Evolutionary conservation across 2,888 invertebrate genomes (phyloP).

Genomic region (Lymantria monacha): DNA sequence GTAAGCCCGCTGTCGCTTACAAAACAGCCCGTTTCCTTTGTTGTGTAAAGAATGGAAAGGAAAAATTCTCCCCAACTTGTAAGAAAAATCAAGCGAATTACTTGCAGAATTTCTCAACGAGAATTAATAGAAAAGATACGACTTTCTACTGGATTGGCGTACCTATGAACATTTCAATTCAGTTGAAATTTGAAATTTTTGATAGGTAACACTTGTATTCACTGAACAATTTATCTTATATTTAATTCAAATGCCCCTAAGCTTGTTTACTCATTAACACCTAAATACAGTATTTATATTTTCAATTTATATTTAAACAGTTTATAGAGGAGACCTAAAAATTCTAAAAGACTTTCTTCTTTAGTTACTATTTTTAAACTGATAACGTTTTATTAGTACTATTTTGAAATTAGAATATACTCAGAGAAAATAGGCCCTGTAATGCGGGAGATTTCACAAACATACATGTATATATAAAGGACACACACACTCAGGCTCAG

Average conservation of each 20-base stretch:
- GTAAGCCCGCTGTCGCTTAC: conserved; percentile 35
- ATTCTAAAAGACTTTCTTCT: too few relatives aligned
- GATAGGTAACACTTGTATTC: not conserved
- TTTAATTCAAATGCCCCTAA: not conserved
- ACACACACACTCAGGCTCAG: too few relatives aligned
- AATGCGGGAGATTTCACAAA: too few relatives aligned
- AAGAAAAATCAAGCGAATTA: conserved; percentile 55
- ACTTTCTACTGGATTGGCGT: conserved; percentile 22
- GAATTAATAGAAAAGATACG: conserved; percentile 42
- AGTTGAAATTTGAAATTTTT: not conserved
- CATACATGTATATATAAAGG: too few relatives aligned
- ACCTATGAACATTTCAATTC: not conserved
- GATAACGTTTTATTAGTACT: too few relatives aligned
- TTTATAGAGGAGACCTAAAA: too few relatives aligned
- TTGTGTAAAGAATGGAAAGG: conserved; percentile 49
- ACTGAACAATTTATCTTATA: not conserved
- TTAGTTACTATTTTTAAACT: too few relatives aligned
- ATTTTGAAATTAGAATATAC: too few relatives aligned
- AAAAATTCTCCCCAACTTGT: conserved; percentile 45
- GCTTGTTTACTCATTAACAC: not conserved
- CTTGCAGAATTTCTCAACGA: conserved; percentile 39
- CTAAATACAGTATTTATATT: too few relatives aligned
- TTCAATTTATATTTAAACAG: too few relatives aligned
- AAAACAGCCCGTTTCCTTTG: conserved; percentile 51
- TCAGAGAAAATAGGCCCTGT: too few relatives aligned